phyloP scores from a whole-genome alignment of 2,113 vertebrate genomes.

The Salminus brasiliensis region DNA sequence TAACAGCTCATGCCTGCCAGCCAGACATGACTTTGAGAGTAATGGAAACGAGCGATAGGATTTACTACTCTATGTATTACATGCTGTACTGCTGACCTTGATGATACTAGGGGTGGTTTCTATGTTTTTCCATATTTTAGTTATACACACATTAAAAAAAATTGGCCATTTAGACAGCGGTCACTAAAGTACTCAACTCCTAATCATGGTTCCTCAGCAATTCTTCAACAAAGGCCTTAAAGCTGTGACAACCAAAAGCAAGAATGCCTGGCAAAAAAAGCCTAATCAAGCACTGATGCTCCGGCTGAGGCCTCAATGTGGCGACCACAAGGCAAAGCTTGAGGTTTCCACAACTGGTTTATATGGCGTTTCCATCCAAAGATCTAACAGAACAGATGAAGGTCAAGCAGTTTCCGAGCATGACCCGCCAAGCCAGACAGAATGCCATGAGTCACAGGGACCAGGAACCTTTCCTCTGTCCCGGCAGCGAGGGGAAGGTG shows the following conservation, averaged over 20 bases:
- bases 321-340: background rate
- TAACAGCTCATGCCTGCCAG: background rate
- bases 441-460: conserved; percentile 54
- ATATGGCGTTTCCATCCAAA: too few species aligned
- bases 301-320: conserved; percentile 1
- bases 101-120: background rate
- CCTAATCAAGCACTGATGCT: background rate
- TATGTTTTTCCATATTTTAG: background rate
- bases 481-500: conserved; percentile 45
- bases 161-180: background rate
- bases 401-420: background rate
- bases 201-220: background rate
- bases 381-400: too few species aligned
- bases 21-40: background rate
- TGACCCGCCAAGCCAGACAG: conserved; percentile 19
- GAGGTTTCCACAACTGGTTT: conserved; percentile 22
- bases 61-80: background rate
- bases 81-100: background rate
- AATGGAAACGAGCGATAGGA: background rate
- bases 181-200: too few species aligned
- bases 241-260: background rate
- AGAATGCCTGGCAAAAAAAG: background rate
- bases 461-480: conserved; percentile 61
- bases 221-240: background rate
- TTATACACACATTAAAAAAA: background rate